phyloP scores from a whole-genome alignment of 23 tunicate species.

The Pegea sp. region DNA sequence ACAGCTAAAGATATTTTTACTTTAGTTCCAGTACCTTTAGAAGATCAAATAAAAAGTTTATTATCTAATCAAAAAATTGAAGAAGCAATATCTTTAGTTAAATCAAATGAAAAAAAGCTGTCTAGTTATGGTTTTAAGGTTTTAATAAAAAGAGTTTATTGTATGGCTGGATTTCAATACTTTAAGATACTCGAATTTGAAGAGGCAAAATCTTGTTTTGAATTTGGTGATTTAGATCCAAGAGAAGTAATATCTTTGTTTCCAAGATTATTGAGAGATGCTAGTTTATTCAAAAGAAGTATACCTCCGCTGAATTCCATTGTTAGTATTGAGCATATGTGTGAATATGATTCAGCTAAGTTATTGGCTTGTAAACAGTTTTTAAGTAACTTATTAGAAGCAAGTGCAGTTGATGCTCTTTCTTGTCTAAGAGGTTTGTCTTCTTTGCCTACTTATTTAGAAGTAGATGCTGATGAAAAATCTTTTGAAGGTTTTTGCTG shows the following conservation, averaged over 20 bases:
- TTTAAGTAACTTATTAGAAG: slow-evolving; percentile 6
- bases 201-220: slow-evolving; percentile 16
- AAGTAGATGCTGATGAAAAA: slow-evolving; percentile 5
- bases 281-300: slow-evolving; percentile 10
- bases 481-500: no score
- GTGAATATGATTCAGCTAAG: slow-evolving; percentile 17
- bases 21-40: slow-evolving; percentile 32
- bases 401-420: no score
- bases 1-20: slow-evolving; percentile 60
- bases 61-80: slow-evolving; percentile 18
- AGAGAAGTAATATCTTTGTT: slow-evolving; percentile 44
- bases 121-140: slow-evolving; percentile 5
- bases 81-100: slow-evolving; percentile 29
- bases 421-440: no score
- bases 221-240: slow-evolving; percentile 38
- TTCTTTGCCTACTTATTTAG: slow-evolving; percentile 17
- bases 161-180: slow-evolving; percentile 39
- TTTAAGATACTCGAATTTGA: slow-evolving; percentile 13
- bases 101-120: slow-evolving; percentile 21
- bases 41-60: slow-evolving; percentile 25
- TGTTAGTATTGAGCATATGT: slow-evolving; percentile 16
- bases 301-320: slow-evolving; percentile 30
- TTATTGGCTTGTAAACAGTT: slow-evolving; percentile 25
- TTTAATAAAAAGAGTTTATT: slow-evolving; percentile 16
- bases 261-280: slow-evolving; percentile 19